Evolutionary conservation across 1,140 invertebrate genomes (phyloP).

Genomic region (Trachelipus rathkii): DNA sequence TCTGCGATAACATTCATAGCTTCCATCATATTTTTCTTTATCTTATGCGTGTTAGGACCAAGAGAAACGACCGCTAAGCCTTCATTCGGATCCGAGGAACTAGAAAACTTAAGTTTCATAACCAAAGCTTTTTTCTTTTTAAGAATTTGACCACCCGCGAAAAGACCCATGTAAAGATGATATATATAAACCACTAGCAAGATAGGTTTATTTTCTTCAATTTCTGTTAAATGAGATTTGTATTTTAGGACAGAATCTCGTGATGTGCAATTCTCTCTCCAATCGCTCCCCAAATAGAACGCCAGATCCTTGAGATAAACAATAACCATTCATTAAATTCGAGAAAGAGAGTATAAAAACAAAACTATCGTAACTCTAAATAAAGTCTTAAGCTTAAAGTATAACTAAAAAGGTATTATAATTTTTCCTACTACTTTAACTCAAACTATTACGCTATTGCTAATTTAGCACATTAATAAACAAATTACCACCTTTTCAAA

Average conservation of each 20-base stretch:
- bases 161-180: slow-evolving; percentile 72
- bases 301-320: slow-evolving; percentile 56
- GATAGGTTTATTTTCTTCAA: slow-evolving; percentile 63
- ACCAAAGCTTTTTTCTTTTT: slow-evolving; percentile 63
- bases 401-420: too few relatives aligned
- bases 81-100: slow-evolving; percentile 46
- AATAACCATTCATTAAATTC: not conserved
- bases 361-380: not conserved
- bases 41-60: slow-evolving; percentile 56
- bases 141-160: slow-evolving; percentile 74
- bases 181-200: slow-evolving; percentile 72
- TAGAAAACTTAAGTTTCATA: slow-evolving; percentile 55
- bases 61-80: slow-evolving; percentile 62
- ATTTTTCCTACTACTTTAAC: not conserved
- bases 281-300: slow-evolving; percentile 65
- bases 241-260: slow-evolving; percentile 62
- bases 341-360: not conserved
- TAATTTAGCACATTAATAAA: not conserved
- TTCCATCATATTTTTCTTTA: slow-evolving; percentile 62
- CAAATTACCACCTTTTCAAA: slow-evolving; percentile 58
- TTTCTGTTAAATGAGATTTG: slow-evolving; percentile 61
- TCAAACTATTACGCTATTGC: not conserved
- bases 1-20: slow-evolving; percentile 67
- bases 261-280: slow-evolving; percentile 59
- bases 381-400: too few relatives aligned